Evolutionary conservation across 1,140 invertebrate species (phyloP), one percentile per base, ranked within the genome.

Genomic region (Brachionus rotundiformis): DNA sequence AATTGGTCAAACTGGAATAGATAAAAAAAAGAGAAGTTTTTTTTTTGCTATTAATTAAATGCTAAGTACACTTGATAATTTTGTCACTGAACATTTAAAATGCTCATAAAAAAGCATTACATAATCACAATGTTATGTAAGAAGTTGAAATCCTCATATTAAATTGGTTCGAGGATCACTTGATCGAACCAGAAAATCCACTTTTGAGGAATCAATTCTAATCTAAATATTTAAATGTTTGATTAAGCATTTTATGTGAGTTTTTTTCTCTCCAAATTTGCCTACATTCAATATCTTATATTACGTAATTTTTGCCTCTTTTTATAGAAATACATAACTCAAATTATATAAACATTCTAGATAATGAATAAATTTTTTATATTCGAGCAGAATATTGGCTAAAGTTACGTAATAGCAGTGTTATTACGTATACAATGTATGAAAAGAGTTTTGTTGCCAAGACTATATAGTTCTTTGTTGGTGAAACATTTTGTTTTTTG

Each of bases 111-210:
- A 10, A 19, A 19, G n/a, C 0, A 23, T 54, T 54, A 25, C 16
- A 54, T 54, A 54, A 54, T 54, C 47, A 25, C 16, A 54, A 54
- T 54, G 47, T 54, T 54, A 54, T 54, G 47, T 54, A 54, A 54
- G 47, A 54, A 54, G 8, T 41, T 13, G 2, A 41, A 41, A 41
- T 41, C 11, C 39, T 19, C 0, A 54, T n/a, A 19, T 6, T n/a
- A 54, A 19, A 54, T 19, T 54, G 1, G 47, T 54, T 54, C 19
- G 6, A 54, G 7, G 47, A 54, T 54, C 47, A 54, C 47, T 54
- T 54, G 47, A 54, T 54, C 47, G 47, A 54, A 19, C 39, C 16
- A 54, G 8, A 54, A 54, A 25, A 19, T 54, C 8, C 23, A 25
- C 47, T 54, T 54, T 1, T 19, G 23, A 54, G 47, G 47, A 54